Conservation (phyloP, 2,113 vertebrate genomes). For the Raja brachyura region DNA sequence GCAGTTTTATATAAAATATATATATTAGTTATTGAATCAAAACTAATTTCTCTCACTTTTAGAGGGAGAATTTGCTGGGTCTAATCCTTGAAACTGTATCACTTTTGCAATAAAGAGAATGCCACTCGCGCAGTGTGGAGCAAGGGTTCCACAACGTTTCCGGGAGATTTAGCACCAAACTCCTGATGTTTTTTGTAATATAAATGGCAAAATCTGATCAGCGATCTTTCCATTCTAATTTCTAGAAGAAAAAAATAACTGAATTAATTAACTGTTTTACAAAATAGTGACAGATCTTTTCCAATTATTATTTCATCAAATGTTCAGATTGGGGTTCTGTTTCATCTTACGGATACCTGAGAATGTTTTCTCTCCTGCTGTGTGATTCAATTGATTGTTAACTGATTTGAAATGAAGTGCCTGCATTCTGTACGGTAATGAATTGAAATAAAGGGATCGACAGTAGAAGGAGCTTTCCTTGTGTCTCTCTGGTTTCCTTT, state of each 20-base stretch:
- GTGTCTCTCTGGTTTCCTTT: conserved; percentile 10
- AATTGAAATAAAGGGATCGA: conserved; percentile 32
- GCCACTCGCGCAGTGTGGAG: background rate
- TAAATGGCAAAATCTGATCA: conserved; percentile 6
- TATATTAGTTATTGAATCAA: conserved; percentile 24
- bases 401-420: conserved; percentile 36
- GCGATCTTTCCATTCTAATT: conserved; percentile 11
- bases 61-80: background rate
- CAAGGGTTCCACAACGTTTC: background rate
- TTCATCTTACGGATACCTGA: background rate
- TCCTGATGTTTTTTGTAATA: conserved; percentile 6
- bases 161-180: background rate
- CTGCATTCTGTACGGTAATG: conserved; percentile 26
- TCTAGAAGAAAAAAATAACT: conserved; percentile 25
- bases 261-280: conserved; percentile 32
- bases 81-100: conserved; percentile 21
- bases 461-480: conserved; percentile 5
- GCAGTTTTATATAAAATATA: conserved; percentile 32
- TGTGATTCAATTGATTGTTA: conserved; percentile 31
- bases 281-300: conserved; percentile 1
- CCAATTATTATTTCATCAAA: conserved; percentile 3
- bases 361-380: conserved; percentile 14
- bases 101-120: conserved; percentile 16
- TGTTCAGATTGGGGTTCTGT: background rate
- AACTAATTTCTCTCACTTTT: conserved; percentile 28